Percentiles rank a stretch among this genome's conserved stretches.
Conservation (phyloP, 2,113 vertebrate species). For the Corynorhinus townsendii region DNA sequence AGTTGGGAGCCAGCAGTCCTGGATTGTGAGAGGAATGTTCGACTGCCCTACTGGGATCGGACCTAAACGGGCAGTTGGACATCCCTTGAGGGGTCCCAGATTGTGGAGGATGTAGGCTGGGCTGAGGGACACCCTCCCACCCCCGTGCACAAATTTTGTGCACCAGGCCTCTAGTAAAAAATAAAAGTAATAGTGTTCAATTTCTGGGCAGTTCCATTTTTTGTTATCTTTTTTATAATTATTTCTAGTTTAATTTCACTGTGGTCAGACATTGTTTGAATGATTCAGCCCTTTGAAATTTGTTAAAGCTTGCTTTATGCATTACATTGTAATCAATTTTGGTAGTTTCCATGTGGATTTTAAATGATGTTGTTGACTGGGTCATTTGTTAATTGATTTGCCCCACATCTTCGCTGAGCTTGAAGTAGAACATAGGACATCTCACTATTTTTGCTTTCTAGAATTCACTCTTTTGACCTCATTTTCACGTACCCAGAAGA, state of each 20-base stretch:
- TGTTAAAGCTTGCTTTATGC: neutral
- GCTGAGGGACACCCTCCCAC: too few species aligned
- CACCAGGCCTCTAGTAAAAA: too few species aligned
- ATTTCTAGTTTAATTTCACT: neutral
- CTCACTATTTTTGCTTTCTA: neutral
- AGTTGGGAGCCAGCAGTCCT: too few species aligned
- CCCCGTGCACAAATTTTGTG: too few species aligned
- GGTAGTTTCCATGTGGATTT: neutral
- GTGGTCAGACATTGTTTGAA: neutral
- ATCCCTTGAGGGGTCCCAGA: too few species aligned
- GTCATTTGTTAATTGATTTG: neutral
- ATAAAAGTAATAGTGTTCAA: neutral
- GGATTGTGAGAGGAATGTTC: too few species aligned
- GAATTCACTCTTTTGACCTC: neutral
- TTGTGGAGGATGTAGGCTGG: too few species aligned
- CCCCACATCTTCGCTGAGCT: neutral
- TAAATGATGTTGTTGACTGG: neutral
- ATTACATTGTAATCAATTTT: neutral
- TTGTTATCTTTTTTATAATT: neutral
- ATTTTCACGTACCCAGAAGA: neutral
- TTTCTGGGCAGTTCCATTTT: slow-evolving; percentile 17
- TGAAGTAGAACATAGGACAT: neutral
- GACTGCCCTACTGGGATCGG: too few species aligned
- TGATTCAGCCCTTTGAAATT: neutral
- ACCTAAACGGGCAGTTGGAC: too few species aligned